Evolutionary conservation across 2,888 invertebrate genomes (phyloP).

Genomic region (Pilophorus perplexus): DNA sequence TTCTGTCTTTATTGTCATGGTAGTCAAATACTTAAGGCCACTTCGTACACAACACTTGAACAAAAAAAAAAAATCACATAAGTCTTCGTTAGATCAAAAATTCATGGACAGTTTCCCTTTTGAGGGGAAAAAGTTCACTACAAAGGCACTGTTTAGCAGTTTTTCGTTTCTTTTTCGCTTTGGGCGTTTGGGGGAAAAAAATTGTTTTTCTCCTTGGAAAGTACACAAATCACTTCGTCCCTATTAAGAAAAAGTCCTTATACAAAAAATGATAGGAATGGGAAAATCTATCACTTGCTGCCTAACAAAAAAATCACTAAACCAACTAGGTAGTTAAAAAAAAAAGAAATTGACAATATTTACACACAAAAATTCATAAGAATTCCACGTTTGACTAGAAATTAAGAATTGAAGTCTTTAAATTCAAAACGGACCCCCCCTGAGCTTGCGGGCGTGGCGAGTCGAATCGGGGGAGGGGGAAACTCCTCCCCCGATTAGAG

Average conservation of each 20-base stretch:
- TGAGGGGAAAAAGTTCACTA: neutral
- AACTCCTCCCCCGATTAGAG: neutral
- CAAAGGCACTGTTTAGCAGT: constrained; percentile 22
- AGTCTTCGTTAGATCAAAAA: constrained; percentile 3
- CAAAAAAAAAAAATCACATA: constrained; percentile 31
- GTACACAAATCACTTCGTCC: constrained; percentile 15
- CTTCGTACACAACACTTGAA: constrained; percentile 11
- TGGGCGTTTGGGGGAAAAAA: too few species aligned
- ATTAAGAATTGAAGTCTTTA: constrained; percentile 45
- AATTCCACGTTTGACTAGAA: constrained; percentile 46
- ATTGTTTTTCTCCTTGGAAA: neutral
- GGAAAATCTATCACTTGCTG: constrained; percentile 33
- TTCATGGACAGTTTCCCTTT: too few species aligned
- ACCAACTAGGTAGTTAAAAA: constrained; percentile 20
- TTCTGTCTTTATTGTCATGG: constrained; percentile 27
- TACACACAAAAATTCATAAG: constrained; percentile 12
- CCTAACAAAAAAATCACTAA: constrained; percentile 21
- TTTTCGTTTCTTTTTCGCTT: neutral
- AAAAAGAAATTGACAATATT: constrained; percentile 6
- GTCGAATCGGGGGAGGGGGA: too few species aligned
- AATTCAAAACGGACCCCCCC: constrained; percentile 29
- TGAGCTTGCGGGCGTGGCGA: too few species aligned
- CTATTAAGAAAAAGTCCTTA: constrained; percentile 7
- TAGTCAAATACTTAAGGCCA: constrained; percentile 33
- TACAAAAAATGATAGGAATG: constrained; percentile 30